Evolutionary conservation across 2,113 vertebrate genomes (phyloP).

Genomic region (Lota lota): DNA sequence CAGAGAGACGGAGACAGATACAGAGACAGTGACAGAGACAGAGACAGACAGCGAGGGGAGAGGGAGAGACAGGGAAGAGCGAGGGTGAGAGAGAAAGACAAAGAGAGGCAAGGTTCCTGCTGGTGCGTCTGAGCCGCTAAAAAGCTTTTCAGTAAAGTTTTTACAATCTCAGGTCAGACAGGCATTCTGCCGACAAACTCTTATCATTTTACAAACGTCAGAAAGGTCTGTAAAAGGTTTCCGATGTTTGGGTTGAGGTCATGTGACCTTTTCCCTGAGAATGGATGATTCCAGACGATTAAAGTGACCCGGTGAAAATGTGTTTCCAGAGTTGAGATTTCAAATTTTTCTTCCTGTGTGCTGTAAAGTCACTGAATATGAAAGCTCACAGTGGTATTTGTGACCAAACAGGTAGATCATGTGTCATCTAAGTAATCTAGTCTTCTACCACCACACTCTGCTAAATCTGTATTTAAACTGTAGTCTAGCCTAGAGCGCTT

Average conservation of each 20-base stretch:
- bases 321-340: slow-evolving; percentile 24
- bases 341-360: slow-evolving; percentile 17
- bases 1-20: neutral
- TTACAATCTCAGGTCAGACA: slow-evolving; percentile 30
- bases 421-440: slow-evolving; percentile 13
- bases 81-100: slow-evolving; percentile 10
- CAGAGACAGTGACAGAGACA: neutral
- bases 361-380: slow-evolving; percentile 7
- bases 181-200: slow-evolving; percentile 24
- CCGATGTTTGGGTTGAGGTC: slow-evolving; percentile 17
- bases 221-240: slow-evolving; percentile 44
- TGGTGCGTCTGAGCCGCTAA: slow-evolving; percentile 11
- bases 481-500: slow-evolving; percentile 20
- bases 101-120: slow-evolving; percentile 11
- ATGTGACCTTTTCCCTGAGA: slow-evolving; percentile 28
- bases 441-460: slow-evolving; percentile 12
- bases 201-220: slow-evolving; percentile 33
- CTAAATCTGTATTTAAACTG: slow-evolving; percentile 9
- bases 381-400: slow-evolving; percentile 17
- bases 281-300: slow-evolving; percentile 37
- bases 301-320: slow-evolving; percentile 12
- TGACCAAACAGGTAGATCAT: slow-evolving; percentile 21
- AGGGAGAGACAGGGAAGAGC: slow-evolving; percentile 8
- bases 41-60: too few species aligned
- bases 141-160: slow-evolving; percentile 28